Evolutionary conservation across 92 coral and sea anemone genomes (phyloP).

Genomic region (Hydrozoanthus gracilis): DNA sequence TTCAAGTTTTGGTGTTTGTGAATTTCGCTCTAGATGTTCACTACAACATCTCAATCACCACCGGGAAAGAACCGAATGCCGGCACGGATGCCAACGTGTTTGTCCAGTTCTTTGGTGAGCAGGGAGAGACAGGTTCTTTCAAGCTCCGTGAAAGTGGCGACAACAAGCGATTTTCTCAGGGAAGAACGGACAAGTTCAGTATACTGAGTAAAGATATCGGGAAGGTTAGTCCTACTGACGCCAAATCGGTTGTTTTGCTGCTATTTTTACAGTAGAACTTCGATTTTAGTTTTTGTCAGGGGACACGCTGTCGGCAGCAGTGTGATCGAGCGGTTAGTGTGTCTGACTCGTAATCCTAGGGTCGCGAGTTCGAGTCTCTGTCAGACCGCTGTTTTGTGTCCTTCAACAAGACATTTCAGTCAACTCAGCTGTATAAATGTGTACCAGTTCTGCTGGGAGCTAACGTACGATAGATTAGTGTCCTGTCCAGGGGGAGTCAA

Average conservation of each 20-base stretch:
- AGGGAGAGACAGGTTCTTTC: constrained; percentile 84
- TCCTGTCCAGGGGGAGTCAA: too few relatives aligned
- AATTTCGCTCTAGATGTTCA: constrained; percentile 71
- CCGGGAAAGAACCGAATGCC: constrained; percentile 84
- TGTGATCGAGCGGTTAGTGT: too few relatives aligned
- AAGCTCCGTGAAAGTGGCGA: constrained; percentile 83
- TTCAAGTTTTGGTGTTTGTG: neutral
- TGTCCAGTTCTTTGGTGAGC: constrained; percentile 92
- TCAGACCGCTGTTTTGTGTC: too few relatives aligned
- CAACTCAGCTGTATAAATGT: too few relatives aligned
- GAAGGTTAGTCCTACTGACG: constrained; percentile 56
- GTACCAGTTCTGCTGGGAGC: too few relatives aligned
- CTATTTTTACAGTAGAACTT: too few relatives aligned
- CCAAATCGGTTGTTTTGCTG: neutral
- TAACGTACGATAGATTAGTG: too few relatives aligned
- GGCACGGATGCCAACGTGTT: constrained; percentile 97
- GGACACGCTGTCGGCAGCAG: too few relatives aligned
- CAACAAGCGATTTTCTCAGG: constrained; percentile 68
- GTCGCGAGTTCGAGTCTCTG: too few relatives aligned
- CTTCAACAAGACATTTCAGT: too few relatives aligned
- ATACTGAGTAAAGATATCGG: constrained; percentile 83
- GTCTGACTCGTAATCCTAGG: too few relatives aligned
- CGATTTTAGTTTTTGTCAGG: too few relatives aligned
- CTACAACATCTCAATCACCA: constrained; percentile 81
- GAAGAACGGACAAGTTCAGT: constrained; percentile 83